These are phyloP conservation scores for Porites lutea DNA, from an alignment of 64 coral and sea anemone genomes.

Conservation along the genomic window DNA sequence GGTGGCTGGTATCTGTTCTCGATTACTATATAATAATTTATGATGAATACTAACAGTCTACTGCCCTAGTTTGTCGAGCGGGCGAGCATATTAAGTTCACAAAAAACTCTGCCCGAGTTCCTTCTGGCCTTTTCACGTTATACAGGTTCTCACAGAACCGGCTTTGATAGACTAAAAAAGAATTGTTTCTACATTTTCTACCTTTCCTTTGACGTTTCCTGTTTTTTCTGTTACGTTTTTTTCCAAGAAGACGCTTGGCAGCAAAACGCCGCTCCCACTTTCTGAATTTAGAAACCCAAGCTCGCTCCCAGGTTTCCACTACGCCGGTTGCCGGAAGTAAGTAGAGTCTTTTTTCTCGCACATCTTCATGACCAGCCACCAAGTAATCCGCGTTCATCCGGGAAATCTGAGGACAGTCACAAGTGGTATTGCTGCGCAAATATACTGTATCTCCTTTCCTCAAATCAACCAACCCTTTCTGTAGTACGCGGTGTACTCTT, in stretches of 20 bases:
- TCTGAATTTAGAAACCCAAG: constrained; percentile 33
- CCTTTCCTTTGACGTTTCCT: constrained; percentile 27
- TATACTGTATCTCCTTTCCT: constrained; percentile 26
- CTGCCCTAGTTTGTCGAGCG: too few species aligned
- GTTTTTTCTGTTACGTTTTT: neutral
- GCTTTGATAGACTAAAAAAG: too few species aligned
- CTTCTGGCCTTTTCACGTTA: too few species aligned
- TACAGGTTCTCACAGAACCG: too few species aligned
- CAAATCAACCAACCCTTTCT: constrained; percentile 7
- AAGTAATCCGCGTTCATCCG: neutral
- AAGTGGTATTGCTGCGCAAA: constrained; percentile 15
- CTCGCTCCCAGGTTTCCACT: constrained; percentile 23
- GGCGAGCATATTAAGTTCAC: too few species aligned
- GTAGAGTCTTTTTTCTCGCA: neutral
- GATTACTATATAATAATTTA: too few species aligned
- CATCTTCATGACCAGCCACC: constrained; percentile 12
- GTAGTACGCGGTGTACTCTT: constrained; percentile 3
- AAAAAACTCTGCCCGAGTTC: too few species aligned
- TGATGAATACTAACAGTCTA: too few species aligned
- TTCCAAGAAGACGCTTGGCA: neutral
- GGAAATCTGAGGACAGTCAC: constrained; percentile 26
- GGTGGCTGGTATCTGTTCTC: too few species aligned
- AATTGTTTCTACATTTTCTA: neutral
- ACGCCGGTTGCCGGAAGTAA: neutral
- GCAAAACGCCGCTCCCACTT: constrained; percentile 14